Evolutionary conservation across 1,140 invertebrate species (phyloP).

Genomic region (Zaprionus gabonicus): DNA sequence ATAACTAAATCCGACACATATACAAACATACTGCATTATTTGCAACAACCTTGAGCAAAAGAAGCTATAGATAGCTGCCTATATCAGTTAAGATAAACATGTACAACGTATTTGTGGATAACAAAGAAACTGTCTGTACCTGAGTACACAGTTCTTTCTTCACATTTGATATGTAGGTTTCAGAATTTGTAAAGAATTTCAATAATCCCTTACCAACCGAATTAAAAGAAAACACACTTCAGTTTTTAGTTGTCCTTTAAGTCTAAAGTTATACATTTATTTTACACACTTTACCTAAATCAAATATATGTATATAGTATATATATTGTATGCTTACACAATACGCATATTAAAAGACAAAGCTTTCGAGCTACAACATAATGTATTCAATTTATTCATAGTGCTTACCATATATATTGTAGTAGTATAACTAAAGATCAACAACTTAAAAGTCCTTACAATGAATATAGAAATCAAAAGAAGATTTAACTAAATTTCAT

Average conservation of each 20-base stretch:
- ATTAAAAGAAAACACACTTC: conserved; percentile 18
- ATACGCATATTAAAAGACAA: conserved; percentile 53
- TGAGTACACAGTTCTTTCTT: no score
- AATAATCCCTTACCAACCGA: no score
- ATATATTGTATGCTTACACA: conserved; percentile 52
- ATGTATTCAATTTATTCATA: conserved; percentile 9
- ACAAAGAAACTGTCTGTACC: no score
- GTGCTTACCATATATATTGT: conserved; percentile 9
- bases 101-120: no score
- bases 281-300: conserved; percentile 67
- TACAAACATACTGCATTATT: no score
- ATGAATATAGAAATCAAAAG: conserved; percentile 15
- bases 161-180: no score
- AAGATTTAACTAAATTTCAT: conserved; percentile 43
- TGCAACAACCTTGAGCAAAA: no score
- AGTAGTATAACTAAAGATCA: conserved; percentile 44
- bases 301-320: conserved; percentile 49
- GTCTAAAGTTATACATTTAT: conserved; percentile 71
- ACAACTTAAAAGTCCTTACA: conserved; percentile 43
- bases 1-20: no score
- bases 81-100: no score
- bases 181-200: no score
- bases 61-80: no score
- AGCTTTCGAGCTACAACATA: conserved; percentile 46
- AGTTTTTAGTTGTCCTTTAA: conserved; percentile 55